Evolutionary conservation across 2,888 invertebrate species (phyloP).

Genomic region (Xylophagus ater): DNA sequence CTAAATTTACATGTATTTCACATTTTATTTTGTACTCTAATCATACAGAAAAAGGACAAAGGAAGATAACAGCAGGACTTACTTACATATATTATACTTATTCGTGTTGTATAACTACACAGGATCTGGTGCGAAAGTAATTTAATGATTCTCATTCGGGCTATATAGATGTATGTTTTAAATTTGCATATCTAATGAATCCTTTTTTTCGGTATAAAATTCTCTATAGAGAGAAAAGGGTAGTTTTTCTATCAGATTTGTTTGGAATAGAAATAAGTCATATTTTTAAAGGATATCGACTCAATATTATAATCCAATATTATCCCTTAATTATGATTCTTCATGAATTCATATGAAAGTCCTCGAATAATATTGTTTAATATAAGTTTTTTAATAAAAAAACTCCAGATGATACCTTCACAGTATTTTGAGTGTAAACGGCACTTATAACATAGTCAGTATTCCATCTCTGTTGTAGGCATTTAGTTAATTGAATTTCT

Average conservation of each 20-base stretch:
- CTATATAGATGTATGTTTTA: conserved; percentile 10
- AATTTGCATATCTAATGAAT: conserved; percentile 16
- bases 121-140: no score
- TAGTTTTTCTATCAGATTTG: no score
- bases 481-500: conserved; percentile 15
- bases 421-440: no score
- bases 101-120: no score
- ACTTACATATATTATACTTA: no score
- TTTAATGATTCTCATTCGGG: conserved; percentile 15
- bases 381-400: not conserved
- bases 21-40: no score
- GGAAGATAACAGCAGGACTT: no score
- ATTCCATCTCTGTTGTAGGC: no score
- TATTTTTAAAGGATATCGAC: conserved; percentile 13
- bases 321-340: conserved; percentile 14
- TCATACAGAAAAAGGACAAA: no score
- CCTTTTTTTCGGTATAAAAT: conserved; percentile 4
- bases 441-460: no score
- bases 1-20: no score
- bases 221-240: no score
- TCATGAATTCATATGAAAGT: conserved; percentile 4
- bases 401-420: not conserved
- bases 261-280: conserved; percentile 12
- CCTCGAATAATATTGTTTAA: not conserved
- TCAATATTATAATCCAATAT: conserved; percentile 15